Conservation (phyloP, 2,113 vertebrate species). For the Syngnathoides biaculeatus region DNA sequence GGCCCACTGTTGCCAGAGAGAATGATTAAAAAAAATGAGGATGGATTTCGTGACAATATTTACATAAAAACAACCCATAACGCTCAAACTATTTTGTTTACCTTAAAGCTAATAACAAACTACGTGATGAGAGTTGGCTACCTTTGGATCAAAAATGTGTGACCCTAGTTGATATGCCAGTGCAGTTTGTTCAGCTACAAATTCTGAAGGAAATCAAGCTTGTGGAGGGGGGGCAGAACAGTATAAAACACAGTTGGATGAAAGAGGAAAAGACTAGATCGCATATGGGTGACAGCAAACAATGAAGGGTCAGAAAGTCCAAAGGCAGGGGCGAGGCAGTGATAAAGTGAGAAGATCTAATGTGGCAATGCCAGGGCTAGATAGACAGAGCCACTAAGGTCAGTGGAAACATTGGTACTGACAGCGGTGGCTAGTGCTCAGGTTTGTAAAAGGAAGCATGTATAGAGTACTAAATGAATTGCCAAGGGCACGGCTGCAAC, state of each 20-base stretch:
- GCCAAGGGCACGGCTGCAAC: slow-evolving; percentile 51
- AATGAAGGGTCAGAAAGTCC: slow-evolving; percentile 35
- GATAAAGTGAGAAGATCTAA: slow-evolving; percentile 29
- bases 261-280: slow-evolving; percentile 39
- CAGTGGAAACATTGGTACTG: slow-evolving; percentile 63
- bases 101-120: slow-evolving; percentile 18
- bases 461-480: slow-evolving; percentile 53
- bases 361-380: slow-evolving; percentile 29
- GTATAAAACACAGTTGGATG: slow-evolving; percentile 31
- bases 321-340: slow-evolving; percentile 17
- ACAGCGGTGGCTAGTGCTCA: slow-evolving; percentile 58
- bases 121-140: slow-evolving; percentile 28
- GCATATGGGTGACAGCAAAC: slow-evolving; percentile 9
- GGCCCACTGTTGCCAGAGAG: slow-evolving; percentile 17
- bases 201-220: slow-evolving; percentile 27
- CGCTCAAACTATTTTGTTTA: slow-evolving; percentile 10
- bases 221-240: slow-evolving; percentile 18
- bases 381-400: slow-evolving; percentile 47
- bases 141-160: slow-evolving; percentile 22
- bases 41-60: slow-evolving; percentile 22
- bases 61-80: slow-evolving; percentile 32
- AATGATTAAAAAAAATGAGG: slow-evolving; percentile 14
- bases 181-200: slow-evolving; percentile 22
- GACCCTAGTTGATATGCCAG: slow-evolving; percentile 20
- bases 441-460: slow-evolving; percentile 35